A percentile compares a stretch with the other conserved stretches of the same genome.
phyloP scores from a whole-genome alignment of 1,140 invertebrate genomes.

The Drosophila ambigua region DNA sequence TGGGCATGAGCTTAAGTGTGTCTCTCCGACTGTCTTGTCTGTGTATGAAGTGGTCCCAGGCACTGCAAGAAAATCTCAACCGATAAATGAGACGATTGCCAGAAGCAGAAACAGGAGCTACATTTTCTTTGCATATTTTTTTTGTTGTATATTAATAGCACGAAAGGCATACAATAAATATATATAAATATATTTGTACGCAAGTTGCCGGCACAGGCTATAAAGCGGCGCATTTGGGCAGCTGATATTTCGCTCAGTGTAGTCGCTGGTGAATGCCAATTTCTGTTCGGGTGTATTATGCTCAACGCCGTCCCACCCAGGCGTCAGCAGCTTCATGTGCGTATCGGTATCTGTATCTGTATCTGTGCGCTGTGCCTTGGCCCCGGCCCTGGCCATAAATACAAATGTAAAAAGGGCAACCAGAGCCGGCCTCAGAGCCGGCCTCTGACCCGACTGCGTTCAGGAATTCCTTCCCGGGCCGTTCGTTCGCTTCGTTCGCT shows the following conservation, averaged over 20 bases:
- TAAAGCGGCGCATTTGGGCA: too few species aligned
- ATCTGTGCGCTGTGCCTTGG: constrained; percentile 26
- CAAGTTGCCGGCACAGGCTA: too few species aligned
- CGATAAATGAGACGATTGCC: too few species aligned
- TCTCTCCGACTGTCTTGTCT: constrained; percentile 24
- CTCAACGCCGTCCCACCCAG: constrained; percentile 29
- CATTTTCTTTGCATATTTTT: background rate
- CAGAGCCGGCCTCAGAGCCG: constrained; percentile 53
- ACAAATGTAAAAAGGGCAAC: constrained; percentile 74
- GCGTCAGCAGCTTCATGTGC: constrained; percentile 17
- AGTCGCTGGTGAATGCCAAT: constrained; percentile 23
- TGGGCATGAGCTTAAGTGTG: constrained; percentile 13
- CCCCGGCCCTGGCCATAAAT: constrained; percentile 67
- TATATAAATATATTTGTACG: too few species aligned
- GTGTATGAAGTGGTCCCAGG: constrained; percentile 34
- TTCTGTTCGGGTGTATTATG: constrained; percentile 35
- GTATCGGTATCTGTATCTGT: background rate
- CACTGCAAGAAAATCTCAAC: constrained; percentile 24
- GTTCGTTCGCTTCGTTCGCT: constrained; percentile 7
- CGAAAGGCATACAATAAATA: too few species aligned
- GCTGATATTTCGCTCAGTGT: constrained; percentile 21
- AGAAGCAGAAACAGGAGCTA: background rate
- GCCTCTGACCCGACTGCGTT: constrained; percentile 34
- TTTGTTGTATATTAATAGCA: background rate
- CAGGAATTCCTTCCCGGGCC: constrained; percentile 16